Conservation (phyloP, 2,888 invertebrate genomes). For the Heliconius hortense region DNA sequence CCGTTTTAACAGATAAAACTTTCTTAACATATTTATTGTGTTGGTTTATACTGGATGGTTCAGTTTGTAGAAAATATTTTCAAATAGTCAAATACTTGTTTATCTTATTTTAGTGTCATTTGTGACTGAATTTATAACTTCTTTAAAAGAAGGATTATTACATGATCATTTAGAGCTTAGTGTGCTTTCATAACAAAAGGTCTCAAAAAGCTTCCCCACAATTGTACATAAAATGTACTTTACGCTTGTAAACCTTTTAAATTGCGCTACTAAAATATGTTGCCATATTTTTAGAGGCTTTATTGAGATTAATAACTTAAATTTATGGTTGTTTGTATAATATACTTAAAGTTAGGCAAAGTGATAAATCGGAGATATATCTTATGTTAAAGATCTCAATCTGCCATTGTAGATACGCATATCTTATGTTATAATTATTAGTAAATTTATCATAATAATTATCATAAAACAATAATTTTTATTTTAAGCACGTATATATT, state of each 20-base stretch:
- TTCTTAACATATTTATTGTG: background rate
- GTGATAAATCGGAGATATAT: slow-evolving; percentile 11
- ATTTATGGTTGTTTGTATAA: slow-evolving; percentile 13
- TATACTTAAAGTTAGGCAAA: slow-evolving; percentile 1
- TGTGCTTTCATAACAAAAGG: slow-evolving; percentile 11
- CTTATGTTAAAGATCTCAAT: slow-evolving; percentile 26
- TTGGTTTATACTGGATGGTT: background rate
- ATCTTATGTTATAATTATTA: slow-evolving; percentile 14
- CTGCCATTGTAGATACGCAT: slow-evolving; percentile 19
- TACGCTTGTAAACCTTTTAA: slow-evolving; percentile 10
- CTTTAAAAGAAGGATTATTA: background rate
- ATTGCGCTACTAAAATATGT: slow-evolving; percentile 2
- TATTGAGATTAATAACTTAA: slow-evolving; percentile 18
- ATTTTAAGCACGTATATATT: slow-evolving; percentile 14
- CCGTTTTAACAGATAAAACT: background rate
- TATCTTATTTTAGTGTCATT: background rate
- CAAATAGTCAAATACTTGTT: slow-evolving; percentile 20
- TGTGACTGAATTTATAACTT: slow-evolving; percentile 1
- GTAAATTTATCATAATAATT: background rate
- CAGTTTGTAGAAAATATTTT: background rate
- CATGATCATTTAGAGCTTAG: slow-evolving; percentile 2
- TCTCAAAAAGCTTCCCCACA: background rate
- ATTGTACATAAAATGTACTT: slow-evolving; percentile 22
- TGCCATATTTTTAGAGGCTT: slow-evolving; percentile 5
- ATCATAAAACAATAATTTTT: background rate